Percentiles rank a stretch among this genome's conserved stretches.
These are phyloP conservation scores for Diarsia mendica DNA, from an alignment of 2,888 invertebrate species.

Conservation along the genomic window DNA sequence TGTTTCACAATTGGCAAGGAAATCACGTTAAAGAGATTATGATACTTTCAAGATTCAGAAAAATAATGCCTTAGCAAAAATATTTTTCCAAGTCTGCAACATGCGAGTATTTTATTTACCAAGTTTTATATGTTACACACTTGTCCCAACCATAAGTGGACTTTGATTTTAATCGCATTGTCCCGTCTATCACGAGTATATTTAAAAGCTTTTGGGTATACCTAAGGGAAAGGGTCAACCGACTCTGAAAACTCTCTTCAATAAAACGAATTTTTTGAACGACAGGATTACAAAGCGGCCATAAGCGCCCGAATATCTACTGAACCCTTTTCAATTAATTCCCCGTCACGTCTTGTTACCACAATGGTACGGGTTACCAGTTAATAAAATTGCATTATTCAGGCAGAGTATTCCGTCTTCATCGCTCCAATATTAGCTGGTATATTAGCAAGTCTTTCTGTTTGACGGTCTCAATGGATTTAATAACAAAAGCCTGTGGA, in stretches of 20 bases:
- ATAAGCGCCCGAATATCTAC: slow-evolving; percentile 20
- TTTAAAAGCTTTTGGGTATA: background rate
- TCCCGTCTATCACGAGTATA: background rate
- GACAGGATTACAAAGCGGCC: slow-evolving; percentile 45
- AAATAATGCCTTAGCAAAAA: background rate
- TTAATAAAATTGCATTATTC: slow-evolving; percentile 54
- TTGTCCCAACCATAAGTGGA: background rate
- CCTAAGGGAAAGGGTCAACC: background rate
- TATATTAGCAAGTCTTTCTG: slow-evolving; percentile 15
- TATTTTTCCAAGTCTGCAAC: background rate
- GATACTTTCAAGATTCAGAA: background rate
- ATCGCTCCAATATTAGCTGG: slow-evolving; percentile 17
- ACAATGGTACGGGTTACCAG: slow-evolving; percentile 47
- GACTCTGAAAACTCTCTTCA: background rate
- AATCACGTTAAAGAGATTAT: background rate
- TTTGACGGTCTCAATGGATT: background rate
- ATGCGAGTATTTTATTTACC: background rate
- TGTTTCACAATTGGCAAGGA: background rate
- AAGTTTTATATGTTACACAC: background rate
- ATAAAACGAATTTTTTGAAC: slow-evolving; percentile 50
- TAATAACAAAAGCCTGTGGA: slow-evolving; percentile 4
- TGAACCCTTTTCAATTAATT: slow-evolving; percentile 49
- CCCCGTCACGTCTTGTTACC: slow-evolving; percentile 43
- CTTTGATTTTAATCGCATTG: background rate
- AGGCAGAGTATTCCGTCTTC: slow-evolving; percentile 24